phyloP scores from a whole-genome alignment of 53 echinoderm and acorn worm genomes.

The Crossaster papposus region DNA sequence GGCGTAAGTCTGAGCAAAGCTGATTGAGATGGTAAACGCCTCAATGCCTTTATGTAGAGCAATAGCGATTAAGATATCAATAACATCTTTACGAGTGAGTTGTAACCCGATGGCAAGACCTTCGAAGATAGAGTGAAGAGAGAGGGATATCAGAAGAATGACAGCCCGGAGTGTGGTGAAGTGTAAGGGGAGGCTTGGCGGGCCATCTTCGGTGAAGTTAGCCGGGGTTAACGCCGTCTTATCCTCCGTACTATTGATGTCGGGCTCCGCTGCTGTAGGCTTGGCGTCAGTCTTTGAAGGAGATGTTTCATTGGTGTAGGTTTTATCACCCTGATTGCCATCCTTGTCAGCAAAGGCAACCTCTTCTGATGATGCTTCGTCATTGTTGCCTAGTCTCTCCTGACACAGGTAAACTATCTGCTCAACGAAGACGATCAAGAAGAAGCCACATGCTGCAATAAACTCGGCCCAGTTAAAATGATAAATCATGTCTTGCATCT shows the following conservation, averaged over 20 bases:
- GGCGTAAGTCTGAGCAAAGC: conserved; percentile 71
- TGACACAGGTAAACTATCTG: conserved; percentile 70
- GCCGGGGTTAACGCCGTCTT: background rate
- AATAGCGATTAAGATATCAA: conserved; percentile 88
- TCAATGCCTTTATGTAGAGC: conserved; percentile 90
- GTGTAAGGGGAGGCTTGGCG: conserved; percentile 11
- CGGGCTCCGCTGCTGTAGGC: background rate
- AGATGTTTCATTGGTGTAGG: background rate
- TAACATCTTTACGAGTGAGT: conserved; percentile 54
- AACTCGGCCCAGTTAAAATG: conserved; percentile 89
- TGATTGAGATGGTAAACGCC: conserved; percentile 87
- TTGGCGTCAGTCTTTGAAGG: background rate
- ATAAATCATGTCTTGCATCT: conserved; percentile 41
- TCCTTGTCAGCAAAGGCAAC: conserved; percentile 26
- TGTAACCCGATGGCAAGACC: conserved; percentile 91
- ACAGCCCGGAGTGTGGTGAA: conserved; percentile 65
- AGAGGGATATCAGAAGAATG: conserved; percentile 82
- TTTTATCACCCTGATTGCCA: background rate
- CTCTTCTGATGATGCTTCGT: conserved; percentile 29
- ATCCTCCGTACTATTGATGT: conserved; percentile 1
- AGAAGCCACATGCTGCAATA: conserved; percentile 73
- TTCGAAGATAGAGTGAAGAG: conserved; percentile 89
- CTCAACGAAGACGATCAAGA: conserved; percentile 81
- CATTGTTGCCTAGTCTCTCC: conserved; percentile 46
- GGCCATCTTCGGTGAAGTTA: conserved; percentile 9